phyloP scores from a whole-genome alignment of 2,113 vertebrate genomes.

The Caretta caretta region DNA sequence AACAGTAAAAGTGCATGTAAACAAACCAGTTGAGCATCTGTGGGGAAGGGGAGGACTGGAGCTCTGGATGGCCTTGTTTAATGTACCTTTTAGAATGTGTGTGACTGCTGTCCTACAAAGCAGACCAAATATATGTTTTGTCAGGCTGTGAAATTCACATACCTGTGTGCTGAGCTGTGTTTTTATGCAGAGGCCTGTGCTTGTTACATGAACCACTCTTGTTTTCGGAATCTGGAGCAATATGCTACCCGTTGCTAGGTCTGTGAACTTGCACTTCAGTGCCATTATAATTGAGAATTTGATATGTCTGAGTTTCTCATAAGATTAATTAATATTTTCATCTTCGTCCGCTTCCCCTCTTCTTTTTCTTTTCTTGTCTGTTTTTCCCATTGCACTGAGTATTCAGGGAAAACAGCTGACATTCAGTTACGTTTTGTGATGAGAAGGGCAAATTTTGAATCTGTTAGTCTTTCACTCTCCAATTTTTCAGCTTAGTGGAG shows the following conservation, averaged over 20 bases:
- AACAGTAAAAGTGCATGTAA: neutral
- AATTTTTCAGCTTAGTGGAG: neutral
- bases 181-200: neutral
- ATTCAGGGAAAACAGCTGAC: neutral
- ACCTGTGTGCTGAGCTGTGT: neutral
- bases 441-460: neutral
- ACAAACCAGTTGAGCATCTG: neutral
- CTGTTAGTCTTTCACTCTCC: accelerated
- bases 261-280: accelerated
- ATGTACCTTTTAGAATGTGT: accelerated
- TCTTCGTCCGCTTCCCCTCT: neutral
- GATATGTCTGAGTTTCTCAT: neutral
- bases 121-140: neutral
- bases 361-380: neutral
- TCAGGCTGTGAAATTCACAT: neutral
- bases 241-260: accelerated
- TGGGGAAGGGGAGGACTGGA: neutral
- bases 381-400: neutral
- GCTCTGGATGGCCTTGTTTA: neutral
- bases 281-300: neutral
- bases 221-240: neutral
- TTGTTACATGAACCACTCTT: accelerated
- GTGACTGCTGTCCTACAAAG: accelerated
- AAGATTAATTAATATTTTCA: neutral
- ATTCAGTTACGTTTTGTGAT: neutral